These are phyloP conservation scores for Clupea harengus DNA, from an alignment of 2,113 vertebrate genomes.

Conservation along the genomic window DNA sequence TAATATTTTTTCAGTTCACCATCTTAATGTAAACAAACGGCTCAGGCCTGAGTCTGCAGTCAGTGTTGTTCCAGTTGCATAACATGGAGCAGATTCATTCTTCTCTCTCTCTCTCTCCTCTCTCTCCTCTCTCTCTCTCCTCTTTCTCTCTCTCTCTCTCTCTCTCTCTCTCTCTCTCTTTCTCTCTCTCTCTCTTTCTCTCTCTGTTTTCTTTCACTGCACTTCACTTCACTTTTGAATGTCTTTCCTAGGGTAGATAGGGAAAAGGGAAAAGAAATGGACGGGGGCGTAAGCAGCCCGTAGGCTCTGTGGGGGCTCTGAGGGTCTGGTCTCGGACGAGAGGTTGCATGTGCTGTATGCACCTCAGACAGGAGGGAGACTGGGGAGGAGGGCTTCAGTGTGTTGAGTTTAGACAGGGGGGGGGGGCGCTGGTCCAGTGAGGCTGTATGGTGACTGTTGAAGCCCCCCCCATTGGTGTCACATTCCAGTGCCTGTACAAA, in stretches of 20 bases:
- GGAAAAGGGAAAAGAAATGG: background rate
- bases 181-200: background rate
- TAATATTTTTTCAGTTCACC: too few relatives aligned
- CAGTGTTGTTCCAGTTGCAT: background rate
- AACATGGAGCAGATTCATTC: background rate
- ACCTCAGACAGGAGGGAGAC: background rate
- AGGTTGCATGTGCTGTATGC: background rate
- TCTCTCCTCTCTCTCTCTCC: background rate
- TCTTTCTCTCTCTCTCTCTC: background rate
- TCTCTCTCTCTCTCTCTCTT: background rate
- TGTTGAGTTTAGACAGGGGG: background rate
- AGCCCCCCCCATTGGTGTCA: background rate
- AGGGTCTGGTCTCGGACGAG: background rate
- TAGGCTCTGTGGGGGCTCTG: too few relatives aligned
- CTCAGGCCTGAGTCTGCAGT: background rate
- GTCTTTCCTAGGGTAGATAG: background rate
- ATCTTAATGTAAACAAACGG: background rate
- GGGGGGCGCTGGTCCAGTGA: too few relatives aligned
- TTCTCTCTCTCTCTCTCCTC: background rate
- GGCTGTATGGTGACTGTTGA: background rate
- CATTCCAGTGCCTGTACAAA: too few relatives aligned
- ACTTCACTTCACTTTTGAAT: background rate
- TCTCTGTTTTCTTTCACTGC: background rate
- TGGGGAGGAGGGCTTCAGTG: background rate
- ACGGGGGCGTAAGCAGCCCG: too few relatives aligned